Base-by-base conservation (phyloP, 2,113 vertebrate genomes). In the Noturus placidus region DNA sequence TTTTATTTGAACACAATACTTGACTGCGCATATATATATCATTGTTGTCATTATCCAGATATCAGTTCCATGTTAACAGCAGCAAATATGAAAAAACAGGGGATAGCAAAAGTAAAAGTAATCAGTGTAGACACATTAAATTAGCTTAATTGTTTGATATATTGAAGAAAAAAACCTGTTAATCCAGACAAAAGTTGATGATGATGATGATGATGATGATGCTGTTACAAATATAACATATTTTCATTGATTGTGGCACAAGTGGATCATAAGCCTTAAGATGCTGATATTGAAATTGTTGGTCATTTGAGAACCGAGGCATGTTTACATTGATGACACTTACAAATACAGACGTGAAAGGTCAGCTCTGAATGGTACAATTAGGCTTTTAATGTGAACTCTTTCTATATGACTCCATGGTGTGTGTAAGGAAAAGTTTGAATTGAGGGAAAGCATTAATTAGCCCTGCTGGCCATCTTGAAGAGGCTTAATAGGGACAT, bases 401-500 rank as follows among this genome's bases (percentile, higher is more conserved):
- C 89, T 90, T 56, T 87, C 46, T 61, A 54, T 76, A 80, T 88
- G 81, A 30, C 46, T 30, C 9, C 15, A 20, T 22, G 8, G 56
- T 46, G 33, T 70, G 38, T 83, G 79, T 87, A 2, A 72, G 56
- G 17, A 86, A 87, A 86, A 69, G 67, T 89, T 84, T 56, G 67
- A 87, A 80, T 67, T 85, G 83, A 56, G 59, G 22, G 33, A 72
- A 89, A 85, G 61, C n/a, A 87, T 93, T 94, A 94, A 93, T 94
- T 95, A 94, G 93, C 93, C 91, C 79, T 93, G 91, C 92, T 92
- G 91, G 86, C 89, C 91, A 91, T 95, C 94, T 93, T 93, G 88
- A 90, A 82, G 91, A 84, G 90, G 93, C 93, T 92, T 95, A 95
- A 94, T 95, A 93, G 94, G 52, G 92, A 95, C 92, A 93, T 94